Conservation (phyloP, 2,113 vertebrate species). For the Cinclus mexicanus region DNA sequence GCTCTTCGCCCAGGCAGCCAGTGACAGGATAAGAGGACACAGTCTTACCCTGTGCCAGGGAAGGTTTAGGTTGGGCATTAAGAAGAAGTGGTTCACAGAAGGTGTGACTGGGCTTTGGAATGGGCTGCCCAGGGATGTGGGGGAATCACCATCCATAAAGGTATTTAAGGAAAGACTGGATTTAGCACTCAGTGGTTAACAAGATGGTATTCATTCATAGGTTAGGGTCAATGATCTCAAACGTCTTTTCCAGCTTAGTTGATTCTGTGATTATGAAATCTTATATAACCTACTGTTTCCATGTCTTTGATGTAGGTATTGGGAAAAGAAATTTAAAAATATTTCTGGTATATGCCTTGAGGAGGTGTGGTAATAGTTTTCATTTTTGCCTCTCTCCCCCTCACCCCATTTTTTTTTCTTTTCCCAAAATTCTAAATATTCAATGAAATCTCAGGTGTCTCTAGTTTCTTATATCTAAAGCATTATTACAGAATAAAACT, state of each 20-base stretch:
- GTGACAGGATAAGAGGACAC: not conserved
- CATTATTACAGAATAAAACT: not conserved
- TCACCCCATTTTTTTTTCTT: fast-evolving
- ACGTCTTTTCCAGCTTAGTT: not conserved
- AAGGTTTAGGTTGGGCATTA: not conserved
- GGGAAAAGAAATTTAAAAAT: not conserved
- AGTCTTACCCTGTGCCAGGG: no score
- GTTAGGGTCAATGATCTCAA: not conserved
- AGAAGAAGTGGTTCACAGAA: not conserved
- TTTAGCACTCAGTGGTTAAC: not conserved
- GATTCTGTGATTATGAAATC: not conserved
- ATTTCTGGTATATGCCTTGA: not conserved
- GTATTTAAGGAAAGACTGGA: not conserved
- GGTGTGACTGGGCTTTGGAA: not conserved
- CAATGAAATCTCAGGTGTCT: not conserved
- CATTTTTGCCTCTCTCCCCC: not conserved
- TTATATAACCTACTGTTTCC: not conserved
- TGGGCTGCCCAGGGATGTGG: no score
- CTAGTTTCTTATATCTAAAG: not conserved
- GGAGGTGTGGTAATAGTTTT: not conserved
- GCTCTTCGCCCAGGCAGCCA: not conserved
- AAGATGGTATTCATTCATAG: not conserved
- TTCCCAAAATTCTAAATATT: not conserved
- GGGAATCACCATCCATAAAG: not conserved
- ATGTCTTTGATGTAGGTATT: not conserved